Evolutionary conservation across 2,797 vertebrate genomes (phyloP).

Genomic region (Argya squamiceps): DNA sequence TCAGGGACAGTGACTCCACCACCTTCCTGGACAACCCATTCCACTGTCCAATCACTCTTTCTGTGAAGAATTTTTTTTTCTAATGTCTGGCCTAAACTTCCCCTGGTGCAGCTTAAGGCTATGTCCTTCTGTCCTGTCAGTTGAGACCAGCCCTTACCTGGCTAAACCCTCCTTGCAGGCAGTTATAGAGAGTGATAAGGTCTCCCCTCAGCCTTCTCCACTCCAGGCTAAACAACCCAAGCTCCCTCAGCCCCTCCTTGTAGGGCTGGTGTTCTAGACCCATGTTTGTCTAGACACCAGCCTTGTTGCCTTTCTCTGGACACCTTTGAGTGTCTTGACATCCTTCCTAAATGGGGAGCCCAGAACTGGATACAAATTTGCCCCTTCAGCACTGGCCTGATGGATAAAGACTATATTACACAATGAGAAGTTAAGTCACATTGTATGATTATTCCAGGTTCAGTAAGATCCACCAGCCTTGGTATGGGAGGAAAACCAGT

Average conservation of each 20-base stretch:
- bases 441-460: neutral
- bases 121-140: no score
- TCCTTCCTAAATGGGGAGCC: fast-evolving
- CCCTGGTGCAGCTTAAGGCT: neutral
- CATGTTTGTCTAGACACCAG: neutral
- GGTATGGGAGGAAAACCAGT: neutral
- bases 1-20: neutral
- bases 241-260: fast-evolving
- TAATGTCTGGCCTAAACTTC: neutral
- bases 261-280: neutral
- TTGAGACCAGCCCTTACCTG: neutral
- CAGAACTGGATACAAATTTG: neutral
- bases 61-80: neutral
- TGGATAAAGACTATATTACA: neutral
- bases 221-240: neutral
- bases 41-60: neutral
- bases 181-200: neutral
- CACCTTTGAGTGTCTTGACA: neutral
- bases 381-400: neutral
- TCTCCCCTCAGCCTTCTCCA: neutral
- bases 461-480: neutral
- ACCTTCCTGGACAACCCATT: neutral
- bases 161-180: no score
- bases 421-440: neutral
- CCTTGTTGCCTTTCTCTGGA: neutral